Evolutionary conservation across 2,888 invertebrate genomes (phyloP), one percentile per base, ranked within the genome.

Genomic region (Amphimallon solstitiale): DNA sequence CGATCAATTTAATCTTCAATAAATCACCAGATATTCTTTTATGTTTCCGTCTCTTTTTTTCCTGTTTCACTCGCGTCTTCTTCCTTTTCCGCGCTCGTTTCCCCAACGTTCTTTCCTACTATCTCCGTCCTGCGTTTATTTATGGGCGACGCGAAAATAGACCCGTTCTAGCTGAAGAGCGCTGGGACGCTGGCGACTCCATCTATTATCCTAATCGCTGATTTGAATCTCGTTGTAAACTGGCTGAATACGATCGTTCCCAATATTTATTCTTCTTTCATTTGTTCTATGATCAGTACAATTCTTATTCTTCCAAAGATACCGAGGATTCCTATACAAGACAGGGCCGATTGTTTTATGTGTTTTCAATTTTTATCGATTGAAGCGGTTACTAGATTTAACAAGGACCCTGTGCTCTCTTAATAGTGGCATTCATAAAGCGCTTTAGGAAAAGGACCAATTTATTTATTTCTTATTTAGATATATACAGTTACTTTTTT

Each of bases 121-220:
- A 10, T 4, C 3, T 3, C 7, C 17, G 19, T 17, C 19, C 14
- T 17, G 17, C 15, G 63, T 54, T 54, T 64, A 64, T 64, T 64
- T 64, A 64, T 45, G 45, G 14, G 45, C 40, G 52, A 35, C 34
- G 63, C 43, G 45, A 63, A 63, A 63, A 63, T 37, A 19, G 45
- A 35, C 21, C 40, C 54, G 40, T 21, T 40, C 38, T 45, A n/a
- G 43, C 15, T 17, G 34, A 19, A 14, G 15, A 21, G 15, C 37
- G 12, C 40, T 35, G 23, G 21, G 19, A 15, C 17, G 21, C 62
- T 12, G 49, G 19, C 51, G 23, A 38, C 48, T 37, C 51, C 49
- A 62, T 62, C 52, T 54, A 54, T 63, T 63, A 63, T 63, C 54
- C 52, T 54, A 54, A 52, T 63, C 52, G 54, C 40, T 52, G 12